Percentiles rank a stretch among this genome's conserved stretches.
Evolutionary conservation across 2,888 invertebrate genomes (phyloP).

Genomic region (Anthophora plumipes): DNA sequence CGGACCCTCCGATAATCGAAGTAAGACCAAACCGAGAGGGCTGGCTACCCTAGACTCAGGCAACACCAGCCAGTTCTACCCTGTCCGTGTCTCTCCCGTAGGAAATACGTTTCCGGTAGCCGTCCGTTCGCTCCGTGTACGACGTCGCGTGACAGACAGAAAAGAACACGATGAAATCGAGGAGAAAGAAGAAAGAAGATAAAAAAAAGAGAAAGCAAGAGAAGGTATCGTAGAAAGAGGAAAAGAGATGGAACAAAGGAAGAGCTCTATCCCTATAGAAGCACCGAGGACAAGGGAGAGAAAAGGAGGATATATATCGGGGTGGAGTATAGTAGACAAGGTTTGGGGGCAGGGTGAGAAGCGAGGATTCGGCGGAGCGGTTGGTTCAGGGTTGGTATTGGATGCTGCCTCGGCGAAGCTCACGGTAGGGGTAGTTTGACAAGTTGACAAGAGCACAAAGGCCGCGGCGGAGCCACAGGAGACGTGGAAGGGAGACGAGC

Average conservation of each 20-base stretch:
- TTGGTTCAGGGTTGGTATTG: constrained; percentile 77
- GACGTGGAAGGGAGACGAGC: constrained; percentile 65
- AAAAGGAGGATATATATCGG: constrained; percentile 47
- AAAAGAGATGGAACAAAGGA: constrained; percentile 20
- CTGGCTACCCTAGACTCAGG: background rate
- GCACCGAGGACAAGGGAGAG: constrained; percentile 30
- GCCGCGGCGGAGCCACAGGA: constrained; percentile 82
- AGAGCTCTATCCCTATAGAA: constrained; percentile 41
- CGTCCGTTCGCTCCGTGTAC: constrained; percentile 18
- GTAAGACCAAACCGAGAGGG: background rate
- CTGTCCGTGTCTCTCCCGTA: constrained; percentile 18
- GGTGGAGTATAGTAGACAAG: constrained; percentile 41
- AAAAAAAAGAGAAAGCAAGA: background rate
- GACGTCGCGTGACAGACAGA: constrained; percentile 52
- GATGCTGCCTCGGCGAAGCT: constrained; percentile 71
- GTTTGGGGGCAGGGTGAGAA: constrained; percentile 61
- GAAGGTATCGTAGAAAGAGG: too few species aligned
- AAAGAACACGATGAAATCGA: constrained; percentile 31
- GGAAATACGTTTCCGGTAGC: constrained; percentile 54
- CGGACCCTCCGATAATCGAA: constrained; percentile 36
- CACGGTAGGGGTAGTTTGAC: constrained; percentile 83
- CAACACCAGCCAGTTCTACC: background rate
- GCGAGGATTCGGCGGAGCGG: constrained; percentile 67
- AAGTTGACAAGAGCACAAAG: constrained; percentile 85
- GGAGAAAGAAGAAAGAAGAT: background rate